Conservation (phyloP, 2,797 vertebrate genomes). For the Anisognathus igniventris region DNA sequence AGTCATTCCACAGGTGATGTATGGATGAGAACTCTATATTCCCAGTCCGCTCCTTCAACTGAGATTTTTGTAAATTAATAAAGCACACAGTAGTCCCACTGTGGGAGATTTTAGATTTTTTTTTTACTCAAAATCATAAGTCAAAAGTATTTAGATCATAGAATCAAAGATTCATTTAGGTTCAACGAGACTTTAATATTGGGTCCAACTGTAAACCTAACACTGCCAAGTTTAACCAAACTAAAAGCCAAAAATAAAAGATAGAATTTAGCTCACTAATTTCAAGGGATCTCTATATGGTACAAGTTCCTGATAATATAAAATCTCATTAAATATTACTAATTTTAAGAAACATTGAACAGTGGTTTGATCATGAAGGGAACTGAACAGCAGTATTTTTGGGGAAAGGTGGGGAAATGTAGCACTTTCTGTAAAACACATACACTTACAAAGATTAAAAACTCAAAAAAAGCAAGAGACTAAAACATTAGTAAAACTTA, state of each 20-base stretch:
- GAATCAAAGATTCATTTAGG: not conserved
- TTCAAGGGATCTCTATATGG: not conserved
- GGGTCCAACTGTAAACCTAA: not conserved
- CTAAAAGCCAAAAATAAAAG: not conserved
- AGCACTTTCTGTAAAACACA: not conserved
- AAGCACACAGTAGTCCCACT: not conserved
- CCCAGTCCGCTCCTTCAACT: not conserved
- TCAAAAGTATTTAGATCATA: not conserved
- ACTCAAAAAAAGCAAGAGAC: not conserved
- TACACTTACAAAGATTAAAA: not conserved
- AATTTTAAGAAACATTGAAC: not conserved
- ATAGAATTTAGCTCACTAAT: not conserved
- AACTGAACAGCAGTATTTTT: not conserved
- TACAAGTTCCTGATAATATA: fast-evolving
- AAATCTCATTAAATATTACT: not conserved
- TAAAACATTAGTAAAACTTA: not conserved
- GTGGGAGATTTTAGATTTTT: not conserved
- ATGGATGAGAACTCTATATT: not conserved
- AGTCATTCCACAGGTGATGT: not conserved
- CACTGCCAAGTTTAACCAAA: not conserved
- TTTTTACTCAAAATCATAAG: not conserved
- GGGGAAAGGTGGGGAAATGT: fast-evolving
- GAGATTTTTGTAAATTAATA: not conserved
- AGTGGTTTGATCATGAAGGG: not conserved
- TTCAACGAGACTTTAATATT: not conserved